Conservation (phyloP, 2,113 vertebrate genomes). For the Bubo scandiacus region DNA sequence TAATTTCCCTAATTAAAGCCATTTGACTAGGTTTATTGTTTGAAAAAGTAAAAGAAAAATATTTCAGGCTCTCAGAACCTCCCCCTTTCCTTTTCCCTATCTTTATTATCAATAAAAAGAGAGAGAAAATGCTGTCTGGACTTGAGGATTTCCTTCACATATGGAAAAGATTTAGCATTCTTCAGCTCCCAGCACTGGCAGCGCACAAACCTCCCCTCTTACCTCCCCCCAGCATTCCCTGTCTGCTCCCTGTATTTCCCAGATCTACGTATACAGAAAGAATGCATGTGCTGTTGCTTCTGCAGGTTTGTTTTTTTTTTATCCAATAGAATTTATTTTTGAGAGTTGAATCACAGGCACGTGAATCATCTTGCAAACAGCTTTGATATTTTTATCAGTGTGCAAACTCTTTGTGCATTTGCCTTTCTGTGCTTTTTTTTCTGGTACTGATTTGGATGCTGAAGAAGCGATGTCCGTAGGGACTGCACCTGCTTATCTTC, state of each 20-base stretch:
- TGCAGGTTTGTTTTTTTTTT: neutral
- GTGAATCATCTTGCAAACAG: neutral
- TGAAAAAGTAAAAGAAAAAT: neutral
- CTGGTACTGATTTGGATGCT: neutral
- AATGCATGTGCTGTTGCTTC: neutral
- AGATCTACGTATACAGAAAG: neutral
- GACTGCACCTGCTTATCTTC: slow-evolving; percentile 17
- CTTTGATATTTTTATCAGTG: neutral
- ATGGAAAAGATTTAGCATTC: slow-evolving; percentile 60
- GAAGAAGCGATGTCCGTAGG: neutral
- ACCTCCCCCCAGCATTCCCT: slow-evolving; percentile 3
- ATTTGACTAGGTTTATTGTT: neutral
- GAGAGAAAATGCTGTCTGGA: slow-evolving; percentile 53
- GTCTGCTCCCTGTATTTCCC: slow-evolving; percentile 1
- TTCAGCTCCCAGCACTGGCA: slow-evolving; percentile 41
- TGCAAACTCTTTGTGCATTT: neutral
- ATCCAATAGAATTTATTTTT: neutral
- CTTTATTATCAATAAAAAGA: slow-evolving; percentile 60
- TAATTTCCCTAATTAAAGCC: slow-evolving; percentile 14
- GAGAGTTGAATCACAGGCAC: neutral
- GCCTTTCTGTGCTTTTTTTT: neutral
- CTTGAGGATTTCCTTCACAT: slow-evolving; percentile 68
- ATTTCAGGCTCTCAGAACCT: neutral
- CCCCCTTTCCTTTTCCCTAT: slow-evolving; percentile 8
- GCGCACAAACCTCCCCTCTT: neutral